phyloP scores from a whole-genome alignment of 2,888 invertebrate species.

The Aspidiotus rigidus region DNA sequence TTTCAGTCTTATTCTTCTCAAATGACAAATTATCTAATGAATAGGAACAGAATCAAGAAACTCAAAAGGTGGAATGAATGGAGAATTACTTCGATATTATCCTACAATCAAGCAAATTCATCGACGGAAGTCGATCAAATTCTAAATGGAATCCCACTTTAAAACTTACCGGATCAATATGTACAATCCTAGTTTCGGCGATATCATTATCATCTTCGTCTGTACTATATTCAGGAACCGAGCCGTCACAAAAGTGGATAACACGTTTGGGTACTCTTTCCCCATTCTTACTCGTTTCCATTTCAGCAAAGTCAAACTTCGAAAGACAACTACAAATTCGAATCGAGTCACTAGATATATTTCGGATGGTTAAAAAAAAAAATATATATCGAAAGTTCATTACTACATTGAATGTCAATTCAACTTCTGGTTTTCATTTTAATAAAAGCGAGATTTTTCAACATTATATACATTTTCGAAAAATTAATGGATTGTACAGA shows the following conservation, averaged over 20 bases:
- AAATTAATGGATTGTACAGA: neutral
- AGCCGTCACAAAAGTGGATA: constrained; percentile 26
- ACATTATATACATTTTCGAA: neutral
- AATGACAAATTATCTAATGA: too few relatives aligned
- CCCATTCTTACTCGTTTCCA: constrained; percentile 1
- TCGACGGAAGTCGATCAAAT: too few relatives aligned
- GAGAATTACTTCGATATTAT: too few relatives aligned
- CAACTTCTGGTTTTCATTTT: neutral
- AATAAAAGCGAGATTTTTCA: neutral
- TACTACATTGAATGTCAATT: neutral
- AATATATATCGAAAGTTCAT: neutral
- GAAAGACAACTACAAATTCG: neutral
- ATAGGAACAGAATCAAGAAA: too few relatives aligned
- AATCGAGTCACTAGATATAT: constrained; percentile 5
- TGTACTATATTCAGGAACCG: constrained; percentile 24
- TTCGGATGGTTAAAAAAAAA: constrained; percentile 7
- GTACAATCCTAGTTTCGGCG: neutral
- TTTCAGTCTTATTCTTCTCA: too few relatives aligned
- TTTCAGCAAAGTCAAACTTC: neutral
- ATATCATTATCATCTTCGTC: constrained; percentile 19
- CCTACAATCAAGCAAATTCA: too few relatives aligned
- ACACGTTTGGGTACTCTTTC: constrained; percentile 13
- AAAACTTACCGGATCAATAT: constrained; percentile 26
- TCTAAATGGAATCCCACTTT: too few relatives aligned
- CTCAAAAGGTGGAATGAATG: too few relatives aligned